Evolutionary conservation across 2,888 invertebrate genomes (phyloP).

Genomic region (Exocentrus adspersus): DNA sequence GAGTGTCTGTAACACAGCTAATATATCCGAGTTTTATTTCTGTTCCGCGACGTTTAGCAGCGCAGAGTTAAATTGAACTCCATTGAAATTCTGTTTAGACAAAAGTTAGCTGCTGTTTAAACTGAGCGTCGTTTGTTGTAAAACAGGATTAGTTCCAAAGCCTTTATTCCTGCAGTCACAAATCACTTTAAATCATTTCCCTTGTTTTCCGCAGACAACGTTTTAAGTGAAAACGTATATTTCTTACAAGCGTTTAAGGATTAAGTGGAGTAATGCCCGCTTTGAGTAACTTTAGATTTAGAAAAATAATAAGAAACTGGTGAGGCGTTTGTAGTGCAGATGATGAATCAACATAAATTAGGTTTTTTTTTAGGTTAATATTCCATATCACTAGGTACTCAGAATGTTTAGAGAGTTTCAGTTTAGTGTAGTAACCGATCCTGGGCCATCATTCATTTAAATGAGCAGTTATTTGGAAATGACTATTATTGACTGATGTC

Average conservation of each 20-base stretch:
- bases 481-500: no score
- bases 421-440: no score
- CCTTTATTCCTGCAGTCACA: not conserved
- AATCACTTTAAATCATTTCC: slow-evolving; percentile 3
- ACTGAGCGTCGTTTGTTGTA: not conserved
- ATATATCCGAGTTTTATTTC: slow-evolving; percentile 11
- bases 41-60: not conserved
- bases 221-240: not conserved
- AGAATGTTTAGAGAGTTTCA: no score
- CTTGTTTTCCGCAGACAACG: not conserved
- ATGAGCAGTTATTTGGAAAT: no score
- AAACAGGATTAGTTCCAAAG: not conserved
- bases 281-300: no score
- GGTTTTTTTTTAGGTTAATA: no score
- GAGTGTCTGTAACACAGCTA: not conserved
- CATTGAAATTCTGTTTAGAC: slow-evolving; percentile 7
- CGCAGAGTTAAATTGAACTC: slow-evolving; percentile 16
- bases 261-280: no score
- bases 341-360: no score
- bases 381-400: no score
- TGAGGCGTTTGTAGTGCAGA: no score
- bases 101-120: not conserved
- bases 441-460: no score
- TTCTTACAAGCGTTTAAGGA: not conserved
- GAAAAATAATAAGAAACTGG: no score